Percentiles rank a stretch among this genome's conserved stretches.
Conservation (phyloP, 2,113 vertebrate species). For the Bombycilla garrulus region DNA sequence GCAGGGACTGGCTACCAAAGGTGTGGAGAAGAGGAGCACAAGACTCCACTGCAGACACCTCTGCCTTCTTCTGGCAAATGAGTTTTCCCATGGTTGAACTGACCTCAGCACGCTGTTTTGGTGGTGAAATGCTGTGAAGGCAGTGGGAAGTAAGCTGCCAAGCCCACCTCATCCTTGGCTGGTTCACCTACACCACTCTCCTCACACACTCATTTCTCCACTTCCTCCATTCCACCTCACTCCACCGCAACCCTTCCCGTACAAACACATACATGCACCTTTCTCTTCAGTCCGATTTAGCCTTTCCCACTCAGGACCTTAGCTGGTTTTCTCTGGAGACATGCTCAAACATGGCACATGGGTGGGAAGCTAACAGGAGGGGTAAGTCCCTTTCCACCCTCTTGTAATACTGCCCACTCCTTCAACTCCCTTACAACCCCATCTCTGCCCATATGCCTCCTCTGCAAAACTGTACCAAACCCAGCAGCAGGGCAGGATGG, state of each 20-base stretch:
- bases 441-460: background rate
- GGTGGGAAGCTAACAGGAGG: background rate
- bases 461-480: background rate
- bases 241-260: background rate
- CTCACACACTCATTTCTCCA: background rate
- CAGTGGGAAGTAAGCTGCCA: background rate
- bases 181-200: background rate
- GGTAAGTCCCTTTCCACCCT: background rate
- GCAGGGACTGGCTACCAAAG: background rate
- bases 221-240: background rate
- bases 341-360: rapidly evolving
- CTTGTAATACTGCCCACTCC: background rate
- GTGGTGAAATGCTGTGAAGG: background rate
- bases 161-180: background rate
- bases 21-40: background rate
- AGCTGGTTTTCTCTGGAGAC: background rate
- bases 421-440: background rate
- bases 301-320: background rate
- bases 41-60: background rate
- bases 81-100: background rate
- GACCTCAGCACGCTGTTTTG: background rate
- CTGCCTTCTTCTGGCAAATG: background rate
- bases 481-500: background rate
- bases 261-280: background rate
- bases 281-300: background rate